Evolutionary conservation across 2,888 invertebrate genomes (phyloP), one percentile per base, ranked within the genome.

Genomic region (Antitype chi): DNA sequence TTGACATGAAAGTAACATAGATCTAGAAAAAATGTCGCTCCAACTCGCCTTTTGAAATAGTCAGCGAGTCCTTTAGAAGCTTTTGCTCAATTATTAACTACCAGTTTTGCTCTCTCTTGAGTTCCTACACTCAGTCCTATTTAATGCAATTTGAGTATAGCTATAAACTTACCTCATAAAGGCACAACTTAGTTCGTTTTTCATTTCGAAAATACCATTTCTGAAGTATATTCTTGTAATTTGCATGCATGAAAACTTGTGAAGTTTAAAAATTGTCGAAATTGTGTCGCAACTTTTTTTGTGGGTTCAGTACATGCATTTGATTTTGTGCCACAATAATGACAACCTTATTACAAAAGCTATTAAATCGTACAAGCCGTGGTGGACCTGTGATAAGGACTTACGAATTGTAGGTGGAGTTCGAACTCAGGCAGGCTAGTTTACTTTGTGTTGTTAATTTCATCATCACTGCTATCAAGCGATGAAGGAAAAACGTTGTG

Each of bases 151-250:
- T 84, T 67, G 78, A 78, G 70, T 52, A 74, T 47, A 75, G 81
- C 71, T 67, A 63, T 71, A 60, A 78, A 57, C 66, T 77, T 53
- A 63, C 72, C 74, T 83, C 43, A 53, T 77, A 78, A 76, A 76
- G 78, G 66, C 73, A 76, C 60, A 80, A 81, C 78, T 81, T 79
- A 77, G 78, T 88, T 82, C 81, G 70, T 87, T 86, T 88, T 86
- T 85, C 85, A 89, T 79, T 83, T 78, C n/a, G 57, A 70, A 87
- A 85, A 85, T 82, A 76, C 85, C 74, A 78, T 89, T 85, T 84
- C 84, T 82, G 81, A 84, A 74, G 81, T 86, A 68, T 77, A 79
- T 82, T 77, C 83, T 79, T 80, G 80, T 86, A 87, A 86, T 87
- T 89, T 84, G 76, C 81, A 83, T 82, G 78, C 81, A 73, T 73